These are phyloP conservation scores for Hydrotaea diabolus DNA, from an alignment of 2,888 invertebrate species.

Conservation along the genomic window DNA sequence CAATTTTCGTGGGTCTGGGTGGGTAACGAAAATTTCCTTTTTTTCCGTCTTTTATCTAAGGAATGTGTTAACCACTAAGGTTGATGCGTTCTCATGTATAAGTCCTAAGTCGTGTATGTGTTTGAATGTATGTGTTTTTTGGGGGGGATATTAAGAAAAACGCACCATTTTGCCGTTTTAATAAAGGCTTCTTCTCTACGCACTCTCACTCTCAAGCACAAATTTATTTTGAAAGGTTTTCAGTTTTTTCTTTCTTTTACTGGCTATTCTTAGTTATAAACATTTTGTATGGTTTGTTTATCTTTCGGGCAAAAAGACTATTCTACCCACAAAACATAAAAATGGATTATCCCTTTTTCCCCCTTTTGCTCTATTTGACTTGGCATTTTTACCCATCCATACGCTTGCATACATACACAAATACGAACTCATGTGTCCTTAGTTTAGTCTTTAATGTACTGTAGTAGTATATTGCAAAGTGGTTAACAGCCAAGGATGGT, in stretches of 20 bases:
- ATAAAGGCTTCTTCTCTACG: background rate
- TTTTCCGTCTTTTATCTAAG: background rate
- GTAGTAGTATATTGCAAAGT: constrained; percentile 10
- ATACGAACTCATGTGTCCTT: background rate
- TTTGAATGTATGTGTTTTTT: background rate
- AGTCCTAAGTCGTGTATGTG: background rate
- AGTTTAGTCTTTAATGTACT: constrained; percentile 16
- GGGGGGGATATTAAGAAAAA: background rate
- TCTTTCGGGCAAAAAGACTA: constrained; percentile 44
- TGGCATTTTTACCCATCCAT: constrained; percentile 38
- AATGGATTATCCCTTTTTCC: constrained; percentile 60
- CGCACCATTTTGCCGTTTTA: constrained; percentile 15
- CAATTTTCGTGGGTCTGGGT: background rate
- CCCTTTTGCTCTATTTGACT: constrained; percentile 46
- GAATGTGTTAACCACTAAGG: constrained; percentile 44
- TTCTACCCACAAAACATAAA: constrained; percentile 59
- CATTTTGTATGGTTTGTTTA: constrained; percentile 45
- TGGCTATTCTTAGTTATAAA: constrained; percentile 8
- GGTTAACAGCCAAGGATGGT: constrained; percentile 28
- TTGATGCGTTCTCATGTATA: background rate
- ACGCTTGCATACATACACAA: background rate
- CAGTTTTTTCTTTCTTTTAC: background rate
- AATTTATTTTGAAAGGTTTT: constrained; percentile 27
- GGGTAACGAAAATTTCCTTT: background rate
- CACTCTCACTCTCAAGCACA: background rate